A percentile compares a stretch with the other conserved stretches of the same genome.
phyloP scores from a whole-genome alignment of 2,888 invertebrate genomes.

The Baronia brevicornis region DNA sequence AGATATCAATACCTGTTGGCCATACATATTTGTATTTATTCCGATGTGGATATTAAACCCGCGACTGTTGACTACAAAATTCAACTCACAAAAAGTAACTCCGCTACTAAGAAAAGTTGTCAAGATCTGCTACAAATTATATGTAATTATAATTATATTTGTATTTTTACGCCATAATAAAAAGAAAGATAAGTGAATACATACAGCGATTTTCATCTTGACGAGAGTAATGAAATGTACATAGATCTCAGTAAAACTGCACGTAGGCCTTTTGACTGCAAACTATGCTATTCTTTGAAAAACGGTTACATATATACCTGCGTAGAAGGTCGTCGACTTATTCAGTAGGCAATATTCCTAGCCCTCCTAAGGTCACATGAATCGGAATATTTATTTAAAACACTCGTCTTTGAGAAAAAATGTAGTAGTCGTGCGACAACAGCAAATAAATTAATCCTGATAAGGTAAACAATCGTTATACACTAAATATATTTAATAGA shows the following conservation, averaged over 20 bases:
- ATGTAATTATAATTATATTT: no score
- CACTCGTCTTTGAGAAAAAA: conserved; percentile 47
- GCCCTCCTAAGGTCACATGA: conserved; percentile 47
- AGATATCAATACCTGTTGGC: no score
- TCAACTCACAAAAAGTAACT: no score
- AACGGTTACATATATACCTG: conserved; percentile 48
- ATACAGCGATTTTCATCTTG: conserved; percentile 69
- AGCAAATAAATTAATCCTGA: conserved; percentile 31
- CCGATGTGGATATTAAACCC: no score
- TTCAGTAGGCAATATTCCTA: conserved; percentile 30
- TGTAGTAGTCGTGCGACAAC: conserved; percentile 17
- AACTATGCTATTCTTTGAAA: conserved; percentile 56
- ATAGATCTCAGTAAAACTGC: conserved; percentile 67
- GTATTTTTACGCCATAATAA: no score
- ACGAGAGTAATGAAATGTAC: conserved; percentile 24
- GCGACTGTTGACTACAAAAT: no score
- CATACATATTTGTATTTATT: no score
- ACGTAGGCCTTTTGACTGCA: conserved; percentile 59
- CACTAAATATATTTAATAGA: conserved; percentile 25
- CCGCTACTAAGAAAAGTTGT: no score
- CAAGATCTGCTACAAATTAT: no score
- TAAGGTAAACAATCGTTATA: conserved; percentile 38
- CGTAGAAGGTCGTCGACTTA: conserved; percentile 51
- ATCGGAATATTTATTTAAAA: conserved; percentile 58
- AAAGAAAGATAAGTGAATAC: conserved; percentile 25